Evolutionary conservation across 2,113 vertebrate species (phyloP), one percentile per base, ranked within the genome.

Genomic region (Chaetura pelagica): DNA sequence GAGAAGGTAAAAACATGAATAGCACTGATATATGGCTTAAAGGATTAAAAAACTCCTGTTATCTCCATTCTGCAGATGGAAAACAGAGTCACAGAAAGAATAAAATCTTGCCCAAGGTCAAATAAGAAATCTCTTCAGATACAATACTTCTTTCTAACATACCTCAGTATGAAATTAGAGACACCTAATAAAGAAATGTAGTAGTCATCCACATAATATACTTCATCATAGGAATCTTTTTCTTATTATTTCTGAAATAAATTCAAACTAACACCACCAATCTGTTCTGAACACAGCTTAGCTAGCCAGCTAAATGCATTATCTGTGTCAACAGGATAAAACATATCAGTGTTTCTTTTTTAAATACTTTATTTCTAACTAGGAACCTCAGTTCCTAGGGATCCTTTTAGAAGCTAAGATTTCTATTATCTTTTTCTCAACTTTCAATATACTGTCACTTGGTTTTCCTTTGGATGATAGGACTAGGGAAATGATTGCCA

Each of bases 51-150:
- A 66, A 81, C 27, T 24, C 9, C 49, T 58, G 38, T 82, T 93
- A 93, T 97, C 88, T 80, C 63, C 34, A 74, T 88, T 92, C 74
- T n/a, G 75, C 64, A 94, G 84, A 75, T 32, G 35, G 73, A 52
- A 93, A 96, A 72, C 68, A 63, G 80, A 94, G 73, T 61, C 73
- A 94, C 6, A 68, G 29, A 84, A 69, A 89, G 55, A 81, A 81
- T 61, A 77, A 80, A 87, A 80, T 52, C 11, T 52, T 90, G 64
- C 5, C 27, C 22, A 74, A 89, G 26, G 51, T 81, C 48, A 95
- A 77, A 55, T 20, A 86, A 80, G 72, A 92, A 88, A 86, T 77
- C n/a, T 67, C 46, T 67, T 86, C 26, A 81, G 20, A 77, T 35
- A 71, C 2, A 51, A 27, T 19, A 68, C 90, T 87, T 80, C 58